These are phyloP conservation scores for Hemaris fuciformis DNA, from an alignment of 2,888 invertebrate genomes.

Conservation along the genomic window DNA sequence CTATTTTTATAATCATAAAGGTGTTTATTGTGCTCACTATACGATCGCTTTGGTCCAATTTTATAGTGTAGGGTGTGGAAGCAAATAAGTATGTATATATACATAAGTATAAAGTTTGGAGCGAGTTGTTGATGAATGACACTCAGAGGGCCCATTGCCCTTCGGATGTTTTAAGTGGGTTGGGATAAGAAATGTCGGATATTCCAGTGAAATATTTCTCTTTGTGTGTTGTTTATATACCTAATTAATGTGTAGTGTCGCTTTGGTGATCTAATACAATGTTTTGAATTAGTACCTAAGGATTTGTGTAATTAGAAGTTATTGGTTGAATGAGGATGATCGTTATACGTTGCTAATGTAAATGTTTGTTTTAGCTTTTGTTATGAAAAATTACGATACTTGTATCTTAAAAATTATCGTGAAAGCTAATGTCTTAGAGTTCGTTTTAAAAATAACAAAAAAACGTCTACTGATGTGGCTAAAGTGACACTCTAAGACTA, in stretches of 20 bases:
- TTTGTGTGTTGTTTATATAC: conserved; percentile 39
- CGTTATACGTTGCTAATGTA: no score
- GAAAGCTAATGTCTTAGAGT: no score
- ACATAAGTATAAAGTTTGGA: conserved; percentile 71
- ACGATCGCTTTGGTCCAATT: conserved; percentile 69
- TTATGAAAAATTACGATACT: no score
- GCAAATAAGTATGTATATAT: conserved; percentile 57
- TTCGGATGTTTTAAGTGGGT: conserved; percentile 79
- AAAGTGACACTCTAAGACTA: no score
- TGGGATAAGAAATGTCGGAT: conserved; percentile 79
- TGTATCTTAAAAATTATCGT: no score
- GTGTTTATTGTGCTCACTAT: conserved; percentile 24
- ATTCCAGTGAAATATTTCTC: conserved; percentile 72
- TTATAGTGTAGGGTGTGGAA: conserved; percentile 68
- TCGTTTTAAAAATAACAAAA: no score
- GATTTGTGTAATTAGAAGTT: not conserved
- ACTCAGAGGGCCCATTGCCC: conserved; percentile 80
- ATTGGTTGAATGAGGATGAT: not conserved
- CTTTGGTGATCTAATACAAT: not conserved
- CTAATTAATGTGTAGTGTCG: conserved; percentile 54
- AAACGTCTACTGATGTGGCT: no score
- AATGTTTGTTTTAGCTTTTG: no score
- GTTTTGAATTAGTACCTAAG: not conserved
- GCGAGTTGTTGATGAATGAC: conserved; percentile 79
- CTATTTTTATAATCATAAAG: conserved; percentile 30